Conservation (phyloP, 2,797 vertebrate species). For the Acanthiza pusilla region DNA sequence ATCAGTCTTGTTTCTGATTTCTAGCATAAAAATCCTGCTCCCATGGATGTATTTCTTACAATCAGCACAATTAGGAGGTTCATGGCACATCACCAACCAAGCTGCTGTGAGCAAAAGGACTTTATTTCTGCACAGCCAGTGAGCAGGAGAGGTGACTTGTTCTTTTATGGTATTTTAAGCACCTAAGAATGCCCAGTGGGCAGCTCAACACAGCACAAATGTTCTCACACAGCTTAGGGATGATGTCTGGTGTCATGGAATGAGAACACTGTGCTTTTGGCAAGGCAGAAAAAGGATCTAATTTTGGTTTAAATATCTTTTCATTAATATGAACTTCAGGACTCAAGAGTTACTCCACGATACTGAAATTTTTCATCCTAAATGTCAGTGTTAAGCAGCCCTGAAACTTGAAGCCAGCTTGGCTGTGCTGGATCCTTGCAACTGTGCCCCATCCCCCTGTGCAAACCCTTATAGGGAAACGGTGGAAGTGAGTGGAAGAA, state of each 20-base stretch:
- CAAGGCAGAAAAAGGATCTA: neutral
- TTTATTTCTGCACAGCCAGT: neutral
- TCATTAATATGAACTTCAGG: neutral
- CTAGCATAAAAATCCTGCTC: neutral
- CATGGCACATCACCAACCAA: neutral
- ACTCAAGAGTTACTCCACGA: rapidly evolving
- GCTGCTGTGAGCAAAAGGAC: neutral
- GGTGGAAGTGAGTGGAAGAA: neutral
- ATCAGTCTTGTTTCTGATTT: constrained; percentile 51
- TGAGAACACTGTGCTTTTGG: neutral
- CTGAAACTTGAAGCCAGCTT: neutral
- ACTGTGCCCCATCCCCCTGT: neutral
- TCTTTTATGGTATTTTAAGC: constrained; percentile 38
- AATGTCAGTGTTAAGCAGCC: neutral
- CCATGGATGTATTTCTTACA: neutral
- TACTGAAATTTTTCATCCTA: neutral
- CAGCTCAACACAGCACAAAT: neutral
- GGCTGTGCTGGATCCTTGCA: neutral
- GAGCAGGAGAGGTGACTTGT: neutral
- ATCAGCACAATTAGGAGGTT: neutral
- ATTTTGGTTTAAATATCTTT: neutral
- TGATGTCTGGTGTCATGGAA: neutral
- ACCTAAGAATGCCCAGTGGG: neutral
- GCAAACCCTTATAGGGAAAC: neutral
- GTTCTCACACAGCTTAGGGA: neutral